A percentile compares a stretch with the other conserved stretches of the same genome.
Conservation (phyloP, 30 jellyfish, hydroid and myxozoan species). For the Aurelia sp. region DNA sequence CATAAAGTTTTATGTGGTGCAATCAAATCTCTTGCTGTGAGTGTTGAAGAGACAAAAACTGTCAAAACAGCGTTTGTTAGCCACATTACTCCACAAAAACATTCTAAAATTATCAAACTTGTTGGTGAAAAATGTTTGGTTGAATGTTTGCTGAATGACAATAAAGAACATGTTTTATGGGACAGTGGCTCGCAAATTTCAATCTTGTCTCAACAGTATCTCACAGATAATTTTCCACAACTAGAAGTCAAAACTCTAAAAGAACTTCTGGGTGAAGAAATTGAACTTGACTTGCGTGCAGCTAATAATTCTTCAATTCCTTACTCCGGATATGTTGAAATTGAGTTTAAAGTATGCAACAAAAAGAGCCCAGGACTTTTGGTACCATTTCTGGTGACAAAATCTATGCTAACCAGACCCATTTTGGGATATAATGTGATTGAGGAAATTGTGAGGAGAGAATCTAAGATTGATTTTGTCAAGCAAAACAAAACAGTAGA, state of each 20-base stretch:
- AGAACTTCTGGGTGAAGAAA: constrained; percentile 8
- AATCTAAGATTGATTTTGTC: too few species aligned
- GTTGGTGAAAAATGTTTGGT: constrained; percentile 41
- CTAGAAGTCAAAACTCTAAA: constrained; percentile 3
- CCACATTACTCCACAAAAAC: constrained; percentile 31
- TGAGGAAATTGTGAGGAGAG: constrained; percentile 5
- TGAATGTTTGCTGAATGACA: constrained; percentile 8
- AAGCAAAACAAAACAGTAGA: neutral
- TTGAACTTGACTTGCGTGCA: neutral
- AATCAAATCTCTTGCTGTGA: too few species aligned
- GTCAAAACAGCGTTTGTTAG: constrained; percentile 11
- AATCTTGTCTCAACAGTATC: constrained; percentile 13
- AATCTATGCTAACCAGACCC: neutral
- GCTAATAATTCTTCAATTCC: constrained; percentile 25
- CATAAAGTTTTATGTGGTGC: too few species aligned
- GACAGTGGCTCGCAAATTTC: constrained; percentile 68
- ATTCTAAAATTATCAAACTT: neutral
- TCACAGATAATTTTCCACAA: neutral
- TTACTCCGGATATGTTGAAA: constrained; percentile 27
- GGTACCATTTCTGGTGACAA: constrained; percentile 41
- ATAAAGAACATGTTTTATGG: constrained; percentile 6
- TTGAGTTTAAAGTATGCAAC: neutral
- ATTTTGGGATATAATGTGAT: constrained; percentile 44
- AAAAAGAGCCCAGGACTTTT: neutral
- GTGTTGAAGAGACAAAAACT: neutral